Evolutionary conservation across 2,888 invertebrate species (phyloP).

Genomic region (Pseudococcus viburni): DNA sequence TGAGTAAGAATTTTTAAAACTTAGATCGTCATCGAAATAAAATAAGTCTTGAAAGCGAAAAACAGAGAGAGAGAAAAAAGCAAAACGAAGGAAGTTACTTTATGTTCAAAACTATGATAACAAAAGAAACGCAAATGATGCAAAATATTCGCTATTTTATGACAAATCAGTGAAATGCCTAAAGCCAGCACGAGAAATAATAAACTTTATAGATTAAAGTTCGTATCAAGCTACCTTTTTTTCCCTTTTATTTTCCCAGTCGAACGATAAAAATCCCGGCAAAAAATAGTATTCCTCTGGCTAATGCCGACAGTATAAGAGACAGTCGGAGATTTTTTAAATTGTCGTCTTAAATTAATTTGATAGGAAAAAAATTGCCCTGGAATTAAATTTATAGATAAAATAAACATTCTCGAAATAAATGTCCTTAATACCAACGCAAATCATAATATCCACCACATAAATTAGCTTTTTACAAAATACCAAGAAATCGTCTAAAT

Average conservation of each 20-base stretch:
- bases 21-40: neutral
- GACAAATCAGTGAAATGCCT: slow-evolving; percentile 22
- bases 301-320: neutral
- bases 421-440: slow-evolving; percentile 1
- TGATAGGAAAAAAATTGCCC: slow-evolving; percentile 10
- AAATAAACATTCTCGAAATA: slow-evolving; percentile 31
- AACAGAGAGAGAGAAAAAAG: neutral
- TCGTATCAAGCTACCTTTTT: slow-evolving; percentile 24
- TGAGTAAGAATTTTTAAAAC: neutral
- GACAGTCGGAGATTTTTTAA: neutral
- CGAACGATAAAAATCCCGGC: slow-evolving; percentile 6
- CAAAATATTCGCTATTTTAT: slow-evolving; percentile 7
- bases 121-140: slow-evolving; percentile 22
- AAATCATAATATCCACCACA: slow-evolving; percentile 36
- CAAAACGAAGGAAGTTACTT: neutral
- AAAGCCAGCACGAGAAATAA: neutral
- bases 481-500: slow-evolving; percentile 23
- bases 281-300: neutral
- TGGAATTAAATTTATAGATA: slow-evolving; percentile 1
- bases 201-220: slow-evolving; percentile 34
- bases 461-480: slow-evolving; percentile 14
- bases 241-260: slow-evolving; percentile 42
- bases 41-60: neutral
- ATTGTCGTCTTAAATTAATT: slow-evolving; percentile 17
- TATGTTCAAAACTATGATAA: slow-evolving; percentile 8